A percentile compares a stretch with the other conserved stretches of the same genome.
Evolutionary conservation across 2,797 vertebrate species (phyloP).

Genomic region (Percopsis omiscomaycus): DNA sequence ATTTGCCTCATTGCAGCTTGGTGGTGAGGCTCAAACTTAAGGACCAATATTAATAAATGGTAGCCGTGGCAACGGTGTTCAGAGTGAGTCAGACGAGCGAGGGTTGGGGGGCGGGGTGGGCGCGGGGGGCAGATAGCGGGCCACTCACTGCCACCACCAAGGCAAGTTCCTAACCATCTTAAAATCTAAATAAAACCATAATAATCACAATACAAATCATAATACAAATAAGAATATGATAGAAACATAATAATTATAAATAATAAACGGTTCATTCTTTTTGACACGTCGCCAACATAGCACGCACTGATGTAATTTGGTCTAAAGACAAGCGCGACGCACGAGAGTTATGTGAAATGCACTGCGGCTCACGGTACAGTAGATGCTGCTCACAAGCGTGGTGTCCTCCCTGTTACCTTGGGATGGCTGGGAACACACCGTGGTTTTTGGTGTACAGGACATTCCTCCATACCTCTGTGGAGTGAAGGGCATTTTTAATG

Average conservation of each 20-base stretch:
- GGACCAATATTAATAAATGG: constrained; percentile 81
- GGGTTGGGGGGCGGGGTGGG: constrained; percentile 63
- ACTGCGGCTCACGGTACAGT: constrained; percentile 38
- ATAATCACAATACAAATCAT: background rate
- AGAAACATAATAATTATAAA: too few species aligned
- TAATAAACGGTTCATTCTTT: background rate
- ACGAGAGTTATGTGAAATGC: constrained; percentile 42
- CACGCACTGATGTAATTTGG: constrained; percentile 39
- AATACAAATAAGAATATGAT: background rate
- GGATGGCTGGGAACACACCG: constrained; percentile 36
- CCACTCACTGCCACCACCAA: constrained; percentile 43
- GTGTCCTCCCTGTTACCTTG: constrained; percentile 41
- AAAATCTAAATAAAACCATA: constrained; percentile 34
- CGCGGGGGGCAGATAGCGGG: constrained; percentile 58
- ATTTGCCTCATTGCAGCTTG: constrained; percentile 58
- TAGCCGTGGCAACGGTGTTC: constrained; percentile 81
- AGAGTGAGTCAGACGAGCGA: constrained; percentile 69
- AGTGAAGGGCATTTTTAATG: constrained; percentile 55
- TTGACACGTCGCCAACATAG: constrained; percentile 23
- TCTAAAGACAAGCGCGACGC: constrained; percentile 35
- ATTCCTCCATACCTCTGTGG: constrained; percentile 49
- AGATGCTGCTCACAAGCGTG: constrained; percentile 31
- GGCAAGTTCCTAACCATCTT: constrained; percentile 30
- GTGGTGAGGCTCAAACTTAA: constrained; percentile 74
- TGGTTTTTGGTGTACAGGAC: constrained; percentile 27